Conservation (phyloP, 2,888 invertebrate species). For the Eupithecia pulchellata region DNA sequence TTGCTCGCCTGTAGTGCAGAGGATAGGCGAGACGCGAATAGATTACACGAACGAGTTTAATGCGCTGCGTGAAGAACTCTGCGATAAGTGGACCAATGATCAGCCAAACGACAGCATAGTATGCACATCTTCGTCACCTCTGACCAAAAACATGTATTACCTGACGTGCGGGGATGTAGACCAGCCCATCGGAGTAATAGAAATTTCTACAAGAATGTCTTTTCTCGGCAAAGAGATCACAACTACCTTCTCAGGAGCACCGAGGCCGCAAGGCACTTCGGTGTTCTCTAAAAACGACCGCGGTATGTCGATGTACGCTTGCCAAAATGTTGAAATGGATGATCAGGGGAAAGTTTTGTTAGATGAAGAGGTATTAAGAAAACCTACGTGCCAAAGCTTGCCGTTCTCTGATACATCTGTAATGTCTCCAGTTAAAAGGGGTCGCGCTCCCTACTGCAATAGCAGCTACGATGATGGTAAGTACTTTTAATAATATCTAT, state of each 20-base stretch:
- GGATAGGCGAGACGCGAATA: conserved; percentile 72
- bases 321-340: conserved; percentile 81
- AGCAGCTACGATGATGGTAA: conserved; percentile 50
- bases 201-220: conserved; percentile 75
- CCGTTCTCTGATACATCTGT: conserved; percentile 61
- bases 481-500: conserved; percentile 9
- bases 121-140: conserved; percentile 75
- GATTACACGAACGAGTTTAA: conserved; percentile 73
- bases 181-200: conserved; percentile 72
- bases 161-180: conserved; percentile 66
- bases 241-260: conserved; percentile 71
- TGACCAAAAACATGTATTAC: conserved; percentile 74
- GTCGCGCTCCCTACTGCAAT: conserved; percentile 45
- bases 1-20: conserved; percentile 72
- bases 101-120: conserved; percentile 74
- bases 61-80: conserved; percentile 69
- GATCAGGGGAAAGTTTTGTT: conserved; percentile 75
- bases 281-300: conserved; percentile 71
- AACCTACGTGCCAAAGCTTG: conserved; percentile 52
- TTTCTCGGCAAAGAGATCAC: conserved; percentile 80
- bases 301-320: conserved; percentile 78
- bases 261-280: conserved; percentile 66
- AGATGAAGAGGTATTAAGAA: conserved; percentile 69
- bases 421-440: conserved; percentile 50
- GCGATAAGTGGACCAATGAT: conserved; percentile 71